Percentiles rank a stretch among this genome's conserved stretches.
phyloP scores from a whole-genome alignment of 2,888 invertebrate species.

The Tromatobia lineatoria region DNA sequence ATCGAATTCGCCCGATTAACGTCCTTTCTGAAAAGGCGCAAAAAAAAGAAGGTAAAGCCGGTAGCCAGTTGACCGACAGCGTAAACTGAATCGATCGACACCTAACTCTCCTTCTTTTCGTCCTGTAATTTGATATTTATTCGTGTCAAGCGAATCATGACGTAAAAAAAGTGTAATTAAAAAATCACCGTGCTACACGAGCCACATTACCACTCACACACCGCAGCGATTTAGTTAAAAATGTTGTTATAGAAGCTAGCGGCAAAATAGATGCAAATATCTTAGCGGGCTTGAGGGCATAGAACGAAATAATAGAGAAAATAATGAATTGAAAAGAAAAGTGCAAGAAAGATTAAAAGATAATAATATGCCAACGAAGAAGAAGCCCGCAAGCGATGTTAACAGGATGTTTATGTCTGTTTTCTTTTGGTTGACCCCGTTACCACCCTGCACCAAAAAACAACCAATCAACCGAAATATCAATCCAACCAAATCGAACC shows the following conservation, averaged over 20 bases:
- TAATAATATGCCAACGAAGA: slow-evolving; percentile 60
- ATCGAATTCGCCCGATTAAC: background rate
- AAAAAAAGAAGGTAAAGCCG: background rate
- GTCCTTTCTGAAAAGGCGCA: background rate
- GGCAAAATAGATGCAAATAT: slow-evolving; percentile 50
- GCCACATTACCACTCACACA: slow-evolving; percentile 57
- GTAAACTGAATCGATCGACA: slow-evolving; percentile 49
- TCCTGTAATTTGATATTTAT: slow-evolving; percentile 14
- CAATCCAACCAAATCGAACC: slow-evolving; percentile 78
- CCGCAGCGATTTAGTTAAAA: slow-evolving; percentile 47
- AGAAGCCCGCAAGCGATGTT: slow-evolving; percentile 77
- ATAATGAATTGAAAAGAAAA: background rate
- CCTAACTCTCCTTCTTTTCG: background rate
- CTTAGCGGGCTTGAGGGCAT: slow-evolving; percentile 44
- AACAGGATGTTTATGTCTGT: slow-evolving; percentile 80
- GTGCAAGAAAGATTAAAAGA: slow-evolving; percentile 52
- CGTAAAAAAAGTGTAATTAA: background rate
- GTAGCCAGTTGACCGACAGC: background rate
- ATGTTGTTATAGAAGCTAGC: slow-evolving; percentile 58
- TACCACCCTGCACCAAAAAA: slow-evolving; percentile 75
- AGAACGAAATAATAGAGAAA: slow-evolving; percentile 30
- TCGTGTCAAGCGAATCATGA: background rate
- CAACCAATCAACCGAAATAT: slow-evolving; percentile 73
- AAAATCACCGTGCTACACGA: slow-evolving; percentile 45
- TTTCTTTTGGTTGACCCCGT: slow-evolving; percentile 80